Base-by-base conservation (phyloP, 2,113 vertebrate genomes). In the Proterorhinus semilunaris region DNA sequence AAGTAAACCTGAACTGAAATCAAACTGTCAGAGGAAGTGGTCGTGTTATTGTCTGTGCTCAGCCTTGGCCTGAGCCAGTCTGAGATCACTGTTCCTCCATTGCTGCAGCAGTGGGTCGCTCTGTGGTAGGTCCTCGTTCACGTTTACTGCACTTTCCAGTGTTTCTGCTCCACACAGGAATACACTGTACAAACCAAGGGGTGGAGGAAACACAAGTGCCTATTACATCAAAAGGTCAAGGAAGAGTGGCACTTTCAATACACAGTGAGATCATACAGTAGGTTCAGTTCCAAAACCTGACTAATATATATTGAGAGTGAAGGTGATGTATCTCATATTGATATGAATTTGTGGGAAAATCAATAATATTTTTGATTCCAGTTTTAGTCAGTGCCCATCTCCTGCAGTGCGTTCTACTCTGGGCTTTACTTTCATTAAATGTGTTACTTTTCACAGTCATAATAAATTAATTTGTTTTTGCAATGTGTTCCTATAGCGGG, bases 61-160 rank as follows among this genome's bases (percentile, higher is more conserved):
- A 68, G 72, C 75, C 82, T 71, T 47, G 36, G 64, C 66, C 61
- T 69, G 55, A 73, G 75, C 44, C 68, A 68, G 82, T 78, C 68
- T 88, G 80, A 88, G 68, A 74, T 75, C 81, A 86, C 76, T 83
- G 81, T 83, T 85, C 79, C 72, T 76, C 67, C 72, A 72, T 61
- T 42, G 63, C 63, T 77, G 49, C 0, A 64, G 70, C 65, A 54
- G 50, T 27, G 46, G 55, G 45, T 27, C 43, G 70, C 61, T 10
- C 76, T 70, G 76, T 75, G 84, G 78, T 81, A 62, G 76, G 79
- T 83, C 82, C 57, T 44, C 9, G 0, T 43, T 53, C n/a, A 43
- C n/a, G 10, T 72, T 75, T 78, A 72, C 62, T 50, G 36, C 53
- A 64, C 66, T 74, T 86, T 81, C 81, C 70, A 44, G 52, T 59